A percentile compares a stretch with the other conserved stretches of the same genome.
phyloP scores from a whole-genome alignment of 2,113 vertebrate genomes.

The Sceloporus undulatus region DNA sequence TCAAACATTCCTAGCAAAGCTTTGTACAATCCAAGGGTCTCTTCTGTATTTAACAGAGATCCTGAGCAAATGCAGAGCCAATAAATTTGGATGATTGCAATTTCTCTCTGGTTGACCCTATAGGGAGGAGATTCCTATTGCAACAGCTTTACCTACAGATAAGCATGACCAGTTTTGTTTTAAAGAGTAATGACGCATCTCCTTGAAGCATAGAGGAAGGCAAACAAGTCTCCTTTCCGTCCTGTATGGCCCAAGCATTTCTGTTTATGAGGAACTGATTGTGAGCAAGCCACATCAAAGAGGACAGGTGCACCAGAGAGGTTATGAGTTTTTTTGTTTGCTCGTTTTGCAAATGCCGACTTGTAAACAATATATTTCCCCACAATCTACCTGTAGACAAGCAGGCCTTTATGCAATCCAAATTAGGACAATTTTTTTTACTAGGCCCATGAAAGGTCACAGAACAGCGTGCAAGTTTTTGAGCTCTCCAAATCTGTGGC shows the following conservation, averaged over 20 bases:
- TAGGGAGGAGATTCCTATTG: not conserved
- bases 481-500: not conserved
- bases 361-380: not conserved
- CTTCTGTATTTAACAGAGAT: too few species aligned
- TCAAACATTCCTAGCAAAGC: too few species aligned
- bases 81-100: not conserved
- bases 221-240: not conserved
- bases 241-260: not conserved
- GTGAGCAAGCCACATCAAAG: not conserved
- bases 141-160: not conserved
- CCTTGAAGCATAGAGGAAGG: too few species aligned
- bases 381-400: not conserved
- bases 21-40: too few species aligned
- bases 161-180: not conserved
- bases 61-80: not conserved
- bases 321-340: not conserved
- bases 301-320: not conserved
- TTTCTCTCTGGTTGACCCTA: not conserved
- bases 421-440: not conserved
- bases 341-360: not conserved
- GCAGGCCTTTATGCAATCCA: not conserved
- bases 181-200: not conserved
- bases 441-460: not conserved
- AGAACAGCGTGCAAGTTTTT: not conserved
- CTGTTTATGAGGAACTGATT: not conserved